These are phyloP conservation scores for Platygyra sinensis DNA, from an alignment of 64 coral and sea anemone genomes.

Conservation along the genomic window DNA sequence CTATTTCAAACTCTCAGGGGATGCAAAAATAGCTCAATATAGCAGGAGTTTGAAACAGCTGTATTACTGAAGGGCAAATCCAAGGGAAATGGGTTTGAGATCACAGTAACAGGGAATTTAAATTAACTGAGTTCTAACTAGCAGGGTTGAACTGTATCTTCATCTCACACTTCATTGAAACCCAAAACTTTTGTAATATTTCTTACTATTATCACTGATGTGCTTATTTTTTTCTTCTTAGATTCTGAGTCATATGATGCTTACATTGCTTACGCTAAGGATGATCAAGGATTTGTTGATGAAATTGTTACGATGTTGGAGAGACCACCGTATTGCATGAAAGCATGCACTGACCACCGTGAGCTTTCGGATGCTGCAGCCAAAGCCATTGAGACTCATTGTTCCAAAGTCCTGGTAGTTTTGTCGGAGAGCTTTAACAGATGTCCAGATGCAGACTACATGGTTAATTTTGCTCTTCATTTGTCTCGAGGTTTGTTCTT, in stretches of 20 bases:
- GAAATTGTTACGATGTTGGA: constrained; percentile 73
- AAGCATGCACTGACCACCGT: constrained; percentile 73
- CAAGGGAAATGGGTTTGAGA: too few relatives aligned
- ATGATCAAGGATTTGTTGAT: constrained; percentile 66
- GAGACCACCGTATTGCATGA: constrained; percentile 53
- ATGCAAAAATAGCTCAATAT: too few relatives aligned
- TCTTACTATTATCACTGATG: not conserved
- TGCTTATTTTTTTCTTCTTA: not conserved
- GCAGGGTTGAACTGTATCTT: too few relatives aligned
- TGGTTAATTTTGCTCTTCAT: constrained; percentile 67
- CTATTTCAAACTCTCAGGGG: too few relatives aligned
- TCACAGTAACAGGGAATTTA: too few relatives aligned
- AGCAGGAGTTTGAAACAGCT: too few relatives aligned
- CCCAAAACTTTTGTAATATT: too few relatives aligned
- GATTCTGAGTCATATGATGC: constrained; percentile 72
- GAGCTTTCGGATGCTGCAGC: constrained; percentile 63
- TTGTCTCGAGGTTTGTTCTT: constrained; percentile 79
- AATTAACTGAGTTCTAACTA: too few relatives aligned
- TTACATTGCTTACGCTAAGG: constrained; percentile 67
- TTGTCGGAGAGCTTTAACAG: constrained; percentile 78
- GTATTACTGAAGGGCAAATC: too few relatives aligned
- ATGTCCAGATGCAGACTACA: constrained; percentile 67
- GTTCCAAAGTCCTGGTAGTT: constrained; percentile 73
- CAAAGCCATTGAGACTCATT: constrained; percentile 57
- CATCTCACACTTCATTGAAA: too few relatives aligned